Percentiles rank a stretch among this genome's conserved stretches.
phyloP scores from a whole-genome alignment of 2,113 vertebrate genomes.

The Cinclus mexicanus region DNA sequence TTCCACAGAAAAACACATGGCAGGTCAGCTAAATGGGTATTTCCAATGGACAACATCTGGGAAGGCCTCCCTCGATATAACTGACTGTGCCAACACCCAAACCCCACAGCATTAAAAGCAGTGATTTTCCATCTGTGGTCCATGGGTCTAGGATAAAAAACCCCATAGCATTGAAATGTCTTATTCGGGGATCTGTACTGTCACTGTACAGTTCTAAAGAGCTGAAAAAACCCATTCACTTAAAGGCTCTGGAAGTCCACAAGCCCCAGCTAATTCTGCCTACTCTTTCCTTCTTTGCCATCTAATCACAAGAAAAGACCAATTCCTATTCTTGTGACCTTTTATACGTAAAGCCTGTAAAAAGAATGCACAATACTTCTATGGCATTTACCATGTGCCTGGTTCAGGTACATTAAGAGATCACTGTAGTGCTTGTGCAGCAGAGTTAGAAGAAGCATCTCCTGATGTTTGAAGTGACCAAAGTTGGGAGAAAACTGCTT shows the following conservation, averaged over 20 bases:
- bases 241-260: background rate
- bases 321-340: background rate
- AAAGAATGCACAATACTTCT: background rate
- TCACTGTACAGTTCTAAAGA: background rate
- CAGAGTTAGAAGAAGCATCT: background rate
- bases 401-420: background rate
- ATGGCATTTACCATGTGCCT: background rate
- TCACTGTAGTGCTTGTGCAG: background rate
- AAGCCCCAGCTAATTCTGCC: background rate
- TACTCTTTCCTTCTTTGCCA: background rate
- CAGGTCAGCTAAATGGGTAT: background rate
- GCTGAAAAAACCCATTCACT: background rate
- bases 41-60: background rate
- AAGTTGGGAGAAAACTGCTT: background rate
- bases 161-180: accelerated
- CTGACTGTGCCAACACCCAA: background rate
- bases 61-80: background rate
- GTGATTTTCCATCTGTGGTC: background rate
- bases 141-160: background rate
- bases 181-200: background rate
- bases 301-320: background rate
- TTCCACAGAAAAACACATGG: background rate
- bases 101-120: background rate
- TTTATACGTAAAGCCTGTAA: background rate
- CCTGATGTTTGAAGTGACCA: background rate